These are phyloP conservation scores for Azorinus chamasolen DNA, from an alignment of 2,888 invertebrate species.

Conservation along the genomic window DNA sequence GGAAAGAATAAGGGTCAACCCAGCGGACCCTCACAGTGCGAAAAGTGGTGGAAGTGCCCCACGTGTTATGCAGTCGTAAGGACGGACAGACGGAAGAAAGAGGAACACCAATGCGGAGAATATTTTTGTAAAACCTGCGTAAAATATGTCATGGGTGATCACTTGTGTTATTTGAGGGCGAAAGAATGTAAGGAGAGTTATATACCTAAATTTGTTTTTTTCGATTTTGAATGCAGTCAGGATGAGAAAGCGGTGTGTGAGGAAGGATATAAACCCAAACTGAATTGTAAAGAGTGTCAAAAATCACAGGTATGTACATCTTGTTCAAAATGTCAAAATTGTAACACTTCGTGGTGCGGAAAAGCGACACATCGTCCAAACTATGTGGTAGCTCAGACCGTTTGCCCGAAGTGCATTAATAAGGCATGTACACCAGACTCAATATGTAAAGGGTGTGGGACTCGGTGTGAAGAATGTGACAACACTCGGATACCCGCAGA, in stretches of 20 bases:
- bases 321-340: constrained; percentile 26
- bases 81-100: constrained; percentile 6
- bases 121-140: constrained; percentile 19
- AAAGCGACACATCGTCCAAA: constrained; percentile 44
- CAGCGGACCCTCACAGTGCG: constrained; percentile 13
- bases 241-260: constrained; percentile 21
- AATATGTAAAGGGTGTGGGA: constrained; percentile 41
- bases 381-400: constrained; percentile 41
- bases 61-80: constrained; percentile 28
- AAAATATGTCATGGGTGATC: constrained; percentile 10
- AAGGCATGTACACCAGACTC: constrained; percentile 16
- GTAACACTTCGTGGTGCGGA: constrained; percentile 41
- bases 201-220: constrained; percentile 37
- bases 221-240: constrained; percentile 39
- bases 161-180: constrained; percentile 34
- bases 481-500: constrained; percentile 17
- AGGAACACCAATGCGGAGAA: constrained; percentile 34
- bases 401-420: constrained; percentile 37
- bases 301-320: constrained; percentile 14
- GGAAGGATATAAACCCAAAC: constrained; percentile 11
- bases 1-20: constrained; percentile 20
- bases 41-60: constrained; percentile 30
- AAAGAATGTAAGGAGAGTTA: constrained; percentile 19
- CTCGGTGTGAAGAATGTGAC: constrained; percentile 40
- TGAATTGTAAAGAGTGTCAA: constrained; percentile 34